A percentile compares a stretch with the other conserved stretches of the same genome.
phyloP scores from a whole-genome alignment of 2,113 vertebrate species.

The Corythaixoides concolor region DNA sequence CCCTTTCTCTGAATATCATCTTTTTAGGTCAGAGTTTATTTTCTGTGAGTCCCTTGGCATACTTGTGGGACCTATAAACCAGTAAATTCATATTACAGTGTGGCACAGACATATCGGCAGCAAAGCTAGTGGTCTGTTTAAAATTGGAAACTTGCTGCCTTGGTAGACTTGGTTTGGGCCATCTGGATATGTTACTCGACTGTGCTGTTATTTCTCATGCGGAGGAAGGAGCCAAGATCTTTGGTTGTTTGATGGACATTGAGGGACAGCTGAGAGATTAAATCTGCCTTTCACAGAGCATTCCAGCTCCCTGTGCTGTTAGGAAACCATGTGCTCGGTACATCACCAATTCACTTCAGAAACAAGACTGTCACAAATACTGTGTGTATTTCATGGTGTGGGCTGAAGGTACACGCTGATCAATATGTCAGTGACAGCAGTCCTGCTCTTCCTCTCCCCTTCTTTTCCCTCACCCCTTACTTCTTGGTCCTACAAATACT shows the following conservation, averaged over 20 bases:
- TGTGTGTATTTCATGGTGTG: not conserved
- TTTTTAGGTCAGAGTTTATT: not conserved
- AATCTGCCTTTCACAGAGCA: conserved; percentile 19
- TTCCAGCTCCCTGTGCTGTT: conserved; percentile 25
- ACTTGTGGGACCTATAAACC: not conserved
- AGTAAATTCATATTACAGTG: not conserved
- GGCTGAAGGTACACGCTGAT: not conserved
- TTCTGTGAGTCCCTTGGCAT: not conserved
- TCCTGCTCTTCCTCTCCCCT: not conserved
- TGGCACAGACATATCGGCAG: not conserved
- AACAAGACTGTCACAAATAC: not conserved
- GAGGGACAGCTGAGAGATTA: conserved; percentile 66
- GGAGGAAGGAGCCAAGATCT: conserved; percentile 43
- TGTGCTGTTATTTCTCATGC: not conserved
- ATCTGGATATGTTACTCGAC: not conserved
- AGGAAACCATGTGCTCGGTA: conserved; percentile 10
- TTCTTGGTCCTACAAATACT: not conserved
- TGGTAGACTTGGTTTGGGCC: conserved; percentile 3
- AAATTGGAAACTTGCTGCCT: conserved; percentile 53
- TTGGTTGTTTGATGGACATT: conserved; percentile 40
- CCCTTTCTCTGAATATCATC: not conserved
- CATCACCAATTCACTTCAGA: not conserved
- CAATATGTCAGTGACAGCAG: not conserved
- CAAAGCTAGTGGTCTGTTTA: conserved; percentile 23
- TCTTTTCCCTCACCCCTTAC: not conserved